Conservation (phyloP, 1,140 invertebrate genomes). For the Idris sp. region DNA sequence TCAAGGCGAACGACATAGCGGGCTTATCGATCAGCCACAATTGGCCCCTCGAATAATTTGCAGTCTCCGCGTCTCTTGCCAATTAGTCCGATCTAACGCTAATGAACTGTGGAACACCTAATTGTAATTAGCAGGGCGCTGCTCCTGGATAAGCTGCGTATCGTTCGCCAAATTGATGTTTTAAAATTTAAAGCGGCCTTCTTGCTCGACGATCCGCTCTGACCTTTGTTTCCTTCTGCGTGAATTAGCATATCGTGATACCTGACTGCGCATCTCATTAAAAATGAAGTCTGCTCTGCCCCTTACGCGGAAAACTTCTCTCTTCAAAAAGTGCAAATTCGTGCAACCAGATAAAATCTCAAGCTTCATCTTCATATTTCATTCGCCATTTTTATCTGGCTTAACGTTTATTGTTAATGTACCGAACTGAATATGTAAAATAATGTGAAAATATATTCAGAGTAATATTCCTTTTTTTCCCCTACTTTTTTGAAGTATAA, state of each 20-base stretch:
- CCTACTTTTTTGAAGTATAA: too few relatives aligned
- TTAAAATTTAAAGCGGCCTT: constrained; percentile 45
- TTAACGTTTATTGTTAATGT: constrained; percentile 10
- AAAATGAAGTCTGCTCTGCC: constrained; percentile 24
- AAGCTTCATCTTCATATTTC: constrained; percentile 24
- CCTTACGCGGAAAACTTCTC: constrained; percentile 12
- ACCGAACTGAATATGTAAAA: background rate
- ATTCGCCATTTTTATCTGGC: constrained; percentile 1
- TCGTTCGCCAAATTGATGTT: constrained; percentile 44
- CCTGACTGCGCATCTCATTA: constrained; percentile 47
- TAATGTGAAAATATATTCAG: too few relatives aligned
- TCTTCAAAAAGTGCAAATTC: constrained; percentile 31
- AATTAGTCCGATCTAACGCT: constrained; percentile 62
- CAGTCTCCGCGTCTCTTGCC: constrained; percentile 54
- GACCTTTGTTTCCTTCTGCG: constrained; percentile 18
- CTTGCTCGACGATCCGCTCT: constrained; percentile 5
- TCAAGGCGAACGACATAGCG: too few relatives aligned
- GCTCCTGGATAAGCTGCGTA: constrained; percentile 37
- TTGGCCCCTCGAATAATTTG: constrained; percentile 60
- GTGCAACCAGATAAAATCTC: constrained; percentile 13
- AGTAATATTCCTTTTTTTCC: too few relatives aligned
- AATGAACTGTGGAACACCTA: constrained; percentile 66
- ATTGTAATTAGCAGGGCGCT: constrained; percentile 62
- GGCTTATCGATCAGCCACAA: constrained; percentile 53
- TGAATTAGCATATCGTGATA: constrained; percentile 49